Percentiles rank a stretch among this genome's conserved stretches.
Evolutionary conservation across 2,797 vertebrate genomes (phyloP).

Genomic region (Phalloptychus januarius): DNA sequence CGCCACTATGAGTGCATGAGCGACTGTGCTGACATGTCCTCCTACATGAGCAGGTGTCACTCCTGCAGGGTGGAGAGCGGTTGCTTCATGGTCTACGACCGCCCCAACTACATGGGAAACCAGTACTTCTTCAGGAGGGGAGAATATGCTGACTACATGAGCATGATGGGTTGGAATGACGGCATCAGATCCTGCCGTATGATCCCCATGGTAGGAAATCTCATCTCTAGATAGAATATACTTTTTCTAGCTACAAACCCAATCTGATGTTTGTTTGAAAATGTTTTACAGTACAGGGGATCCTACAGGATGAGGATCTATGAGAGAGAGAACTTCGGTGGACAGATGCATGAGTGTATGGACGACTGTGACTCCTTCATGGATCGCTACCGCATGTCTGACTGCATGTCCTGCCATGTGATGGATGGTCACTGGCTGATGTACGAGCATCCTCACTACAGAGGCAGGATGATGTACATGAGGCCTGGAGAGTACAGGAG

Average conservation of each 20-base stretch:
- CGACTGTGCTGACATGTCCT: conserved; percentile 74
- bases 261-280: background rate
- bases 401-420: conserved; percentile 68
- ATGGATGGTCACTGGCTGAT: conserved; percentile 71
- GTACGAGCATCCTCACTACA: conserved; percentile 73
- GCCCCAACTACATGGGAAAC: conserved; percentile 70
- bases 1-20: conserved; percentile 44
- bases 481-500: conserved; percentile 73
- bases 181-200: conserved; percentile 1
- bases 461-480: conserved; percentile 72
- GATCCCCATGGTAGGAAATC: background rate
- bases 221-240: background rate
- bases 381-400: conserved; percentile 65
- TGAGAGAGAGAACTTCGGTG: background rate
- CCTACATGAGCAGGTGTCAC: conserved; percentile 60
- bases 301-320: conserved; percentile 6
- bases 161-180: background rate
- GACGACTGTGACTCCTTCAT: conserved; percentile 18
- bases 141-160: conserved; percentile 3
- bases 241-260: background rate
- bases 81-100: conserved; percentile 74
- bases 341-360: background rate
- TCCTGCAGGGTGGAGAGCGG: conserved; percentile 73
- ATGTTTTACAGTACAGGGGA: background rate
- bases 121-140: conserved; percentile 66